phyloP scores from a whole-genome alignment of 2,797 vertebrate genomes.

The Rhincodon typus region DNA sequence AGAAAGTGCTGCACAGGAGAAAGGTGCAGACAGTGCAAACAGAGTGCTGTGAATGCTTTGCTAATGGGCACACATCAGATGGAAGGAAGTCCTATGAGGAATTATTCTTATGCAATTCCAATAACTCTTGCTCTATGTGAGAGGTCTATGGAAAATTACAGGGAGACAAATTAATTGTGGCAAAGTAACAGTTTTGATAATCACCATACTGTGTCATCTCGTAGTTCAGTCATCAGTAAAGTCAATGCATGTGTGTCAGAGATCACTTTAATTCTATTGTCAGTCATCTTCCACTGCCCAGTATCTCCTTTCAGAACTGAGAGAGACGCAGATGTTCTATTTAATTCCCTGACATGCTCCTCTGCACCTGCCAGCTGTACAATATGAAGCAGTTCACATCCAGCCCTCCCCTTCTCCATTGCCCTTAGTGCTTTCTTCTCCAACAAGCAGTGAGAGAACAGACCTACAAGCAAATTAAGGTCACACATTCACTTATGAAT shows the following conservation, averaged over 20 bases:
- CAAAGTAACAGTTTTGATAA: background rate
- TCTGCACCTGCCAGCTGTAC: background rate
- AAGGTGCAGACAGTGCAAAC: no score
- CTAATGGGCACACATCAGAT: background rate
- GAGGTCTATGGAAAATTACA: background rate
- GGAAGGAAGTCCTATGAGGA: background rate
- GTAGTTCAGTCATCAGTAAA: background rate
- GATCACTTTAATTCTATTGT: background rate
- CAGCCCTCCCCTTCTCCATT: background rate
- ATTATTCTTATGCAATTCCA: background rate
- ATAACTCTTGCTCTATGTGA: background rate
- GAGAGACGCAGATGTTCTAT: background rate
- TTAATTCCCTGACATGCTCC: background rate
- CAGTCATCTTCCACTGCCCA: background rate
- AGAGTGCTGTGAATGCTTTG: background rate
- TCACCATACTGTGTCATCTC: background rate
- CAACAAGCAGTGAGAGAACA: background rate
- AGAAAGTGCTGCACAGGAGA: no score
- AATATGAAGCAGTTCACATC: background rate
- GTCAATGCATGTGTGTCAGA: background rate
- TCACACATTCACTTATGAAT: background rate
- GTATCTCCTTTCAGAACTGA: no score
- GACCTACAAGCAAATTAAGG: background rate
- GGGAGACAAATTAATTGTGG: background rate
- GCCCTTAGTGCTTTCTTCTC: background rate